Percentiles rank a stretch among this genome's conserved stretches.
Evolutionary conservation across 2,888 invertebrate genomes (phyloP).

Genomic region (Dicycla oo): DNA sequence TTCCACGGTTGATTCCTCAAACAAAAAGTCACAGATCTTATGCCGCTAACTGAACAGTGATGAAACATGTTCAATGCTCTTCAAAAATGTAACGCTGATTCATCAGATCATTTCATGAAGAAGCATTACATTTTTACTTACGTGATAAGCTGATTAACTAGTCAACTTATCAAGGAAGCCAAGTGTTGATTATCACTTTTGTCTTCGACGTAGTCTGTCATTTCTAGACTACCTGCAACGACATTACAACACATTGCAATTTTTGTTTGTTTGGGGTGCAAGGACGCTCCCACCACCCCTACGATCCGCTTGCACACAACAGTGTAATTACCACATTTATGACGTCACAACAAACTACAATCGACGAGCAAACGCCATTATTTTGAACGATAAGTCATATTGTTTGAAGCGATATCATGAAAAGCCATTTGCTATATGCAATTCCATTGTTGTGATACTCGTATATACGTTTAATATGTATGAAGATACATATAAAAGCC

Average conservation of each 20-base stretch:
- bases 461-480: constrained; percentile 29
- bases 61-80: not conserved
- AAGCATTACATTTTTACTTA: no score
- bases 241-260: not conserved
- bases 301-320: constrained; percentile 3
- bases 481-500: constrained; percentile 10
- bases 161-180: not conserved
- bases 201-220: not conserved
- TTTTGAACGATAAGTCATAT: constrained; percentile 50
- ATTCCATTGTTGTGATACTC: constrained; percentile 28
- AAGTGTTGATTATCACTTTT: constrained; percentile 6
- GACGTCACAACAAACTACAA: constrained; percentile 46
- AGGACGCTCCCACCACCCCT: not conserved
- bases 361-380: constrained; percentile 29
- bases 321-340: constrained; percentile 33
- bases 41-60: no score
- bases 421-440: constrained; percentile 24
- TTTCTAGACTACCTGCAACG: not conserved
- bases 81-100: not conserved
- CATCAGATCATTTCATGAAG: no score
- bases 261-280: constrained; percentile 2
- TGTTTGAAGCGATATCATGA: constrained; percentile 35
- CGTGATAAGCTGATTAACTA: no score
- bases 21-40: not conserved
- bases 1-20: not conserved